These are phyloP conservation scores for Podilymbus podiceps DNA, from an alignment of 2,113 vertebrate genomes.

Conservation along the genomic window DNA sequence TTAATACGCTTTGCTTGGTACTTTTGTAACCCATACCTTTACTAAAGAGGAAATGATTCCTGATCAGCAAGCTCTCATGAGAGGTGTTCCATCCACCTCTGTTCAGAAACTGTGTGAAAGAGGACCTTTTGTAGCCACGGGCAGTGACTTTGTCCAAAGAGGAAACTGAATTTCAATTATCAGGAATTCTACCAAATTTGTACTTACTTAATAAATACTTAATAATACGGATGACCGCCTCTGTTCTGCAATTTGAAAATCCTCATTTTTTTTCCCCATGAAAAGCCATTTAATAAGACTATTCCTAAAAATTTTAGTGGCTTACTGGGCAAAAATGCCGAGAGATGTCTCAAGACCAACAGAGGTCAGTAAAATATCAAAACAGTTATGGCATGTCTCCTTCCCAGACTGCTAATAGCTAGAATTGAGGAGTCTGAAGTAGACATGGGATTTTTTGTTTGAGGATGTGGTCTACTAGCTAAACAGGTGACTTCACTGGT, in stretches of 20 bases:
- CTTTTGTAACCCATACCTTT: background rate
- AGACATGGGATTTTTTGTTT: background rate
- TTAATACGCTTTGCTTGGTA: background rate
- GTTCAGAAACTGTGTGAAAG: background rate
- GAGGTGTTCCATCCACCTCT: background rate
- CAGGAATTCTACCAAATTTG: background rate
- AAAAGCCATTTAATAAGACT: background rate
- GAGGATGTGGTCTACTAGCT: background rate
- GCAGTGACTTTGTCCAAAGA: background rate
- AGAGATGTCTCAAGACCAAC: background rate
- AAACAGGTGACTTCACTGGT: background rate
- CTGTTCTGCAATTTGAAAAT: background rate
- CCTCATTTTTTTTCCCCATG: background rate
- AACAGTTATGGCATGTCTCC: background rate
- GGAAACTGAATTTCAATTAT: background rate
- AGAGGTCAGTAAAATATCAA: background rate
- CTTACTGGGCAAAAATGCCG: background rate
- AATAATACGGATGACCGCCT: background rate
- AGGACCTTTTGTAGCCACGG: background rate
- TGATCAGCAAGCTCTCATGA: background rate
- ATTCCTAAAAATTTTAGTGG: background rate
- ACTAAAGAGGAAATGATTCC: background rate
- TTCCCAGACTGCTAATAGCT: background rate
- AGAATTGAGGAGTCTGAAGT: background rate
- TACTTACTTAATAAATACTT: background rate